A percentile compares a stretch with the other conserved stretches of the same genome.
Conservation (phyloP, 2,113 vertebrate species). For the Chroicocephalus ridibundus region DNA sequence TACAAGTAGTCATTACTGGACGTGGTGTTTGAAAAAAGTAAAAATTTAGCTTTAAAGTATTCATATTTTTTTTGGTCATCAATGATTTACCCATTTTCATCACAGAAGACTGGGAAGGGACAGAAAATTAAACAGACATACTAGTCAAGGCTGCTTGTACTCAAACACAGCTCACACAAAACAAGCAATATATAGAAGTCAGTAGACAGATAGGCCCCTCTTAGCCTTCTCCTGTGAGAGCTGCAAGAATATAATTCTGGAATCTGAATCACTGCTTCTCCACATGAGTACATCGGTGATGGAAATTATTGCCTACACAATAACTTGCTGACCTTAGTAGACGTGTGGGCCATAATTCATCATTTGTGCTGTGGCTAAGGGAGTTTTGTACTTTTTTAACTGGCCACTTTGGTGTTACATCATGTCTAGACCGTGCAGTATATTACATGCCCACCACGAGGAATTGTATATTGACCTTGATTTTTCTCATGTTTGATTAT, state of each 20-base stretch:
- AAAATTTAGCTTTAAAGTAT: not conserved
- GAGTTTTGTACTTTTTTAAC: not conserved
- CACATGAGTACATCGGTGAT: not conserved
- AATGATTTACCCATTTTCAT: not conserved
- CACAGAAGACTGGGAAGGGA: not conserved
- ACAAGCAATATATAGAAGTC: not conserved
- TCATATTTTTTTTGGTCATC: not conserved
- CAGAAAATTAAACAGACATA: not conserved
- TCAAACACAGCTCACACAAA: not conserved
- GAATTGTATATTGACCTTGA: not conserved
- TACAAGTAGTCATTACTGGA: not conserved
- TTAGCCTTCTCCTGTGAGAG: not conserved
- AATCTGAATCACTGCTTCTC: not conserved
- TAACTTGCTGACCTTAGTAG: not conserved
- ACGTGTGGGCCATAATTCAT: not conserved
- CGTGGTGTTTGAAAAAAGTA: not conserved
- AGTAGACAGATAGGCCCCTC: not conserved
- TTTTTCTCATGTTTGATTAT: not conserved
- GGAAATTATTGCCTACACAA: not conserved
- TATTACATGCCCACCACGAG: not conserved
- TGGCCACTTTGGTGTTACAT: not conserved
- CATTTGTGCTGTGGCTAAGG: not conserved
- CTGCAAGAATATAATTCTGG: not conserved
- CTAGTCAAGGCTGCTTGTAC: not conserved
- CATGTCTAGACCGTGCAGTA: not conserved